Evolutionary conservation across 1,140 invertebrate species (phyloP), one percentile per base, ranked within the genome.

Genomic region (Camponotus floridanus): DNA sequence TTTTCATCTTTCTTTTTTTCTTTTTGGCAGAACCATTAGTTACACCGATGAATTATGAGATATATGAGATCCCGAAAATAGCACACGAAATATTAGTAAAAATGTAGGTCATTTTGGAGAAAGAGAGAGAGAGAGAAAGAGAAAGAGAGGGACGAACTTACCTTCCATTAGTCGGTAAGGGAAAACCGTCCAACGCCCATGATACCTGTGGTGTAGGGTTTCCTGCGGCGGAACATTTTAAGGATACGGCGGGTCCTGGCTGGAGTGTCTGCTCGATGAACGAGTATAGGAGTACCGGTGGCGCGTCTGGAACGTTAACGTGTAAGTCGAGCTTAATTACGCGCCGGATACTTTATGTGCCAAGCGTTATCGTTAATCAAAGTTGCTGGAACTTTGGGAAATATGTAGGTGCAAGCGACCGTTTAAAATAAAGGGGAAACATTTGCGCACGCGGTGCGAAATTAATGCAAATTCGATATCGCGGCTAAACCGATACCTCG

Each of bases 181-280:
- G 96, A 93, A 97, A 97, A 80, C 97, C 98, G 94, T 98, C 98
- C 86, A 98, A 95, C 57, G 96, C 96, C 98, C 98, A 98, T 61
- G 96, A 96, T 90, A 98, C 97, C 92, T 97, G 96, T 9, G 98
- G 98, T 65, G 98, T 98, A 26, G 97, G 98, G 94, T 98, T 98
- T 70, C 98, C 98, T 62, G 97, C 96, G 76, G 98, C 98, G 48
- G 97, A 97, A 93, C 98, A 99, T 94, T 98, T 98, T 64, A 99
- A 94, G 67, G 97, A 98, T 62, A 98, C 97, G 74, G 97, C 96
- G n/a, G 97, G 97, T 18, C 98, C 98, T 1, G 97, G 97, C 89
- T 98, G 97, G 59, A 98, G 94, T 55, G 97, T 98, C 94, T 98
- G 97, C 92, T 98, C 97, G 88, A 98, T 97, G 93, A 98, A 98